Evolutionary conservation across 2,888 invertebrate genomes (phyloP), one percentile per base, ranked within the genome.

Genomic region (Cabera pusaria): DNA sequence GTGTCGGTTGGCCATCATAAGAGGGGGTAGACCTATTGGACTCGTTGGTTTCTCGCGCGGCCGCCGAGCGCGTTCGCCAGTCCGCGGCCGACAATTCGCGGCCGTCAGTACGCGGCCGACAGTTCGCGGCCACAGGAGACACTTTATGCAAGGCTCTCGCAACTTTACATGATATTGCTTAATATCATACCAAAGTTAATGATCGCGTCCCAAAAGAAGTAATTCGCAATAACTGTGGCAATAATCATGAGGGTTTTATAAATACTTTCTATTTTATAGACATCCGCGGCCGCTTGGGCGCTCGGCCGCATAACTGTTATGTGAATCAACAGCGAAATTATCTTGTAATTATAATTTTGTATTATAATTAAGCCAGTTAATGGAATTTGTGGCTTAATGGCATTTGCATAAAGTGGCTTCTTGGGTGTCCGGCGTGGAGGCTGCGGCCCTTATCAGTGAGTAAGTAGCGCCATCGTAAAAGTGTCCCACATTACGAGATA

Each of bases 401-500:
- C 71, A 73, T 78, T 72, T 56, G 67, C 74, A 77, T 83, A 82
- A 83, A 80, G 86, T 71, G 66, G 64, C 77, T 74, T 82, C 74
- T 82, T 76, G 79, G 76, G 78, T 74, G 83, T 78, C 57, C 74
- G 64, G 47, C 36, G 34, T 41, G 55, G 57, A 65, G 66, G 65
- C 68, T 67, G 58, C 66, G 65, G 67, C 65, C 50, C 75, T 87
- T 87, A 87, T 88, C 88, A 78, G 78, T 73, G 71, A 76, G 75
- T 79, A 78, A 80, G 86, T 77, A 87, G 85, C 80, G 76, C 76
- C 86, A 74, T 85, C 88, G 85, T 86, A 84, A 87, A 87, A 81
- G 84, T 86, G 87, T 87, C 86, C 87, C 78, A 86, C 87, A 85
- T 83, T 86, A 84, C 79, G 79, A 86, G 88, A 87, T 87, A 88